Conservation (phyloP, 1,140 invertebrate species). For the Zaprionus kolodkinae region DNA sequence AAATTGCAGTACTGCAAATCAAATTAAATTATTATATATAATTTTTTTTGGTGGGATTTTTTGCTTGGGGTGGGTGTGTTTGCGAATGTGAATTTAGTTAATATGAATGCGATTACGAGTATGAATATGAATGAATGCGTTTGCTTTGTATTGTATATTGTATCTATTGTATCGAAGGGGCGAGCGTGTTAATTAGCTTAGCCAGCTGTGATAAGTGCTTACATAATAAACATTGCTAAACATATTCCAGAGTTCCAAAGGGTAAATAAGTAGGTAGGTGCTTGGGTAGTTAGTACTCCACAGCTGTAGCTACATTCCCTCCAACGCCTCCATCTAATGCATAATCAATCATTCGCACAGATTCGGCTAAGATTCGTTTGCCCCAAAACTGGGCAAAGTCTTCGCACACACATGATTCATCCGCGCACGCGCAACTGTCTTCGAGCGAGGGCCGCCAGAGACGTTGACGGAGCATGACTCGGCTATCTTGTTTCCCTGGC, state of each 20-base stretch:
- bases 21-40: not conserved
- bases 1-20: slow-evolving; percentile 13
- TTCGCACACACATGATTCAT: slow-evolving; percentile 60
- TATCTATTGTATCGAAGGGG: not conserved
- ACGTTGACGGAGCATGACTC: slow-evolving; percentile 57
- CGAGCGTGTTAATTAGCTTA: slow-evolving; percentile 9
- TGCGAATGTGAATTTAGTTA: slow-evolving; percentile 20
- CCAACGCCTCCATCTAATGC: slow-evolving; percentile 9
- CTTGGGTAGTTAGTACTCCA: not conserved
- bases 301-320: not conserved
- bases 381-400: slow-evolving; percentile 12
- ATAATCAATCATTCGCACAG: slow-evolving; percentile 27
- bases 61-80: slow-evolving; percentile 4
- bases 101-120: slow-evolving; percentile 31
- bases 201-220: slow-evolving; percentile 19
- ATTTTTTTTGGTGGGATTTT: not conserved
- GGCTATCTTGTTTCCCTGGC: slow-evolving; percentile 23
- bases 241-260: slow-evolving; percentile 23
- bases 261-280: not conserved
- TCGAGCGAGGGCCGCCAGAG: slow-evolving; percentile 56
- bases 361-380: not conserved
- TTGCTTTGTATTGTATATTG: slow-evolving; percentile 33
- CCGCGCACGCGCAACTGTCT: slow-evolving; percentile 56
- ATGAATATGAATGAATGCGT: slow-evolving; percentile 49
- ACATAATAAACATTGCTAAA: slow-evolving; percentile 21